Percentiles rank a stretch among this genome's conserved stretches.
Conservation (phyloP, 1,140 invertebrate genomes). For the Rhopalosiphum maidis region DNA sequence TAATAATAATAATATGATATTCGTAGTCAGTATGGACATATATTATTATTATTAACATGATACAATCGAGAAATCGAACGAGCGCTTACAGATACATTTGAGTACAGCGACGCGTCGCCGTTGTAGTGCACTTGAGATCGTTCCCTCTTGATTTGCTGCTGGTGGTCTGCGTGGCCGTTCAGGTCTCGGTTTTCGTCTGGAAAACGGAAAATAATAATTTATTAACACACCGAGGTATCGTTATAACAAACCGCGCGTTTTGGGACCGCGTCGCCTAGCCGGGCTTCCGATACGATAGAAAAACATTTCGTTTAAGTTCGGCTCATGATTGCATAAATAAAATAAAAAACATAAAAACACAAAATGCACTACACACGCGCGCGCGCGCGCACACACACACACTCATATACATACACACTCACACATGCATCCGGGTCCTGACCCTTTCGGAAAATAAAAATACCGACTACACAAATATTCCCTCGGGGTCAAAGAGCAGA, state of each 20-base stretch:
- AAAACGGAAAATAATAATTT: conserved; percentile 61
- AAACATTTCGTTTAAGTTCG: conserved; percentile 23
- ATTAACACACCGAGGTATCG: background rate
- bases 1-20: too few species aligned
- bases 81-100: conserved; percentile 72
- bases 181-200: conserved; percentile 85
- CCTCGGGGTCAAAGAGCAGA: conserved; percentile 55
- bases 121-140: conserved; percentile 78
- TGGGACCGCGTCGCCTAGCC: background rate
- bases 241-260: conserved; percentile 3
- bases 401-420: background rate
- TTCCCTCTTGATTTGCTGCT: conserved; percentile 85
- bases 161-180: conserved; percentile 70
- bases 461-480: conserved; percentile 47
- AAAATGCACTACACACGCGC: background rate
- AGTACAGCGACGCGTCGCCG: conserved; percentile 82
- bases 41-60: too few species aligned
- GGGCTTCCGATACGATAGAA: conserved; percentile 1
- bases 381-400: too few species aligned
- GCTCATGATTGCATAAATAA: background rate
- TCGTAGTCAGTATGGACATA: too few species aligned
- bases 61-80: background rate
- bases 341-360: background rate
- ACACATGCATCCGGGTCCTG: background rate
- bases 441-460: conserved; percentile 56